Percentiles rank a stretch among this genome's conserved stretches.
These are phyloP conservation scores for Zygothrica quintamaculata DNA, from an alignment of 2,888 invertebrate genomes.

Conservation along the genomic window DNA sequence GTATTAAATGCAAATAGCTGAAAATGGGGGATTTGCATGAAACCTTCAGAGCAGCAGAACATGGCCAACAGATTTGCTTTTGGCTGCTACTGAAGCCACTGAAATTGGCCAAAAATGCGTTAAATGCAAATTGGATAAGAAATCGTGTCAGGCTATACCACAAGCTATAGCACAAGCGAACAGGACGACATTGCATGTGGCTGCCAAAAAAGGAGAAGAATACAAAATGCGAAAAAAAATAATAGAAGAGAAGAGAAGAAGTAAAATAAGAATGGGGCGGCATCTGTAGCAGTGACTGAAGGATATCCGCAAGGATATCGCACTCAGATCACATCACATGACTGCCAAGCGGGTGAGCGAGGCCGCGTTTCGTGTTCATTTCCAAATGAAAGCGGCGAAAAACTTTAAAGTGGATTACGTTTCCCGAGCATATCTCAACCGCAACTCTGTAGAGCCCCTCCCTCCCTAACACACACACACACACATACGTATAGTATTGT, in stretches of 20 bases:
- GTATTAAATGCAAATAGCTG: slow-evolving; percentile 81
- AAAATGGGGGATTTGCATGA: slow-evolving; percentile 70
- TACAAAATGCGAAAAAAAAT: no score
- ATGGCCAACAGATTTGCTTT: slow-evolving; percentile 38
- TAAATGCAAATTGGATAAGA: slow-evolving; percentile 80
- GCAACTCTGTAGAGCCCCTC: background rate
- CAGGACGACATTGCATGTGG: slow-evolving; percentile 50
- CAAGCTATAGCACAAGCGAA: slow-evolving; percentile 18
- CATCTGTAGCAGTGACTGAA: slow-evolving; percentile 44
- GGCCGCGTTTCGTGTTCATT: slow-evolving; percentile 70
- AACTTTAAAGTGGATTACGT: slow-evolving; percentile 82
- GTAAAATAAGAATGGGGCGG: slow-evolving; percentile 8
- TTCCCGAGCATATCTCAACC: slow-evolving; percentile 51
- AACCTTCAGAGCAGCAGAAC: slow-evolving; percentile 6
- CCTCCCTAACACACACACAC: background rate
- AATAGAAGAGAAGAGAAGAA: no score
- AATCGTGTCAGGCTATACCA: slow-evolving; percentile 57
- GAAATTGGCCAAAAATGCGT: slow-evolving; percentile 75
- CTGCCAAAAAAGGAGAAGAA: slow-evolving; percentile 39
- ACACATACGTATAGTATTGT: slow-evolving; percentile 10
- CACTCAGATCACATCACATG: slow-evolving; percentile 63
- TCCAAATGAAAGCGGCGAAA: slow-evolving; percentile 68
- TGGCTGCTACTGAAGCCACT: slow-evolving; percentile 25
- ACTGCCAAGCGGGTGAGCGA: slow-evolving; percentile 35
- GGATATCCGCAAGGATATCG: slow-evolving; percentile 76